Evolutionary conservation across 2,797 vertebrate species (phyloP).

Genomic region (Siniperca obscura): DNA sequence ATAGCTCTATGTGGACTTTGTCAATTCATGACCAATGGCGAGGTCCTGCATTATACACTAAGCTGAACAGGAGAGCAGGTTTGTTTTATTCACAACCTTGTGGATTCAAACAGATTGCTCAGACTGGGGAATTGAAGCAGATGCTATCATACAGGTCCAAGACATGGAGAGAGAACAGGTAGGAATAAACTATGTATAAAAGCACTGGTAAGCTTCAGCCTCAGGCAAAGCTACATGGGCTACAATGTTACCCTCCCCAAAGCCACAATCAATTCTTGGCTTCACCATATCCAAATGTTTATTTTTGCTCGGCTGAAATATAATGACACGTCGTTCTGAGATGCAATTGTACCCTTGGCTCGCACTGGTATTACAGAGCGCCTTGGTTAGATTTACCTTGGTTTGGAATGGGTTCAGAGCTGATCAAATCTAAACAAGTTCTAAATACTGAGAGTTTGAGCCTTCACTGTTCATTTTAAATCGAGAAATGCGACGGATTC

Average conservation of each 20-base stretch:
- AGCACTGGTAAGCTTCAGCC: conserved; percentile 84
- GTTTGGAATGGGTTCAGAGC: conserved; percentile 61
- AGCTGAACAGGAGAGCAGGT: conserved; percentile 81
- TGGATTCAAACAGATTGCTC: conserved; percentile 84
- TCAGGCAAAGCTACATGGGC: conserved; percentile 80
- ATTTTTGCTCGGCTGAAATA: conserved; percentile 79
- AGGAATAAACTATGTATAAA: conserved; percentile 86
- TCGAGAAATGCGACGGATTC: conserved; percentile 36
- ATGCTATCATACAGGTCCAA: conserved; percentile 82
- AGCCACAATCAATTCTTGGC: conserved; percentile 86
- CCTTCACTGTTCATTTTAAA: conserved; percentile 44
- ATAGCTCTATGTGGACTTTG: conserved; percentile 79
- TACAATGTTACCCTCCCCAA: conserved; percentile 80
- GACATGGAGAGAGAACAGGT: conserved; percentile 84
- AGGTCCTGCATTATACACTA: conserved; percentile 86
- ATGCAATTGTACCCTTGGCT: conserved; percentile 75
- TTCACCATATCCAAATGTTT: conserved; percentile 82
- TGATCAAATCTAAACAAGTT: conserved; percentile 64
- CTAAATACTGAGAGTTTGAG: conserved; percentile 55
- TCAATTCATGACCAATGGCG: conserved; percentile 87
- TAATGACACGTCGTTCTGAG: conserved; percentile 80
- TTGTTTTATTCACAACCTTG: conserved; percentile 87
- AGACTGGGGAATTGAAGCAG: conserved; percentile 82
- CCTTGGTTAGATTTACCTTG: conserved; percentile 58
- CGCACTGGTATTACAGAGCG: conserved; percentile 55